Evolutionary conservation across 2,888 invertebrate species (phyloP), one percentile per base, ranked within the genome.

Genomic region (Aphelenchoides bicaudatus): DNA sequence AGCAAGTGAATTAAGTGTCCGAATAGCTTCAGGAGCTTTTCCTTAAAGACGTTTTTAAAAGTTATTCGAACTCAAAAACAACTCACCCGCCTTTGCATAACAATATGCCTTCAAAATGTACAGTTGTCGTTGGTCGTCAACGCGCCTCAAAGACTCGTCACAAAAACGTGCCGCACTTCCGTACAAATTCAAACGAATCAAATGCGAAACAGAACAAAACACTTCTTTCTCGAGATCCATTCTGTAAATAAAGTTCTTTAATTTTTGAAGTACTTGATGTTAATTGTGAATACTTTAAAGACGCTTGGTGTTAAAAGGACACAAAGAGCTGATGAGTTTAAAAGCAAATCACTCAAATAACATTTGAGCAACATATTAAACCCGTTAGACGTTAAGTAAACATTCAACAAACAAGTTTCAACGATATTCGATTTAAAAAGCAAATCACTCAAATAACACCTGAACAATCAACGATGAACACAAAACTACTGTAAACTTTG

Each of bases 21-120:
- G 67, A 16, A 74, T 67, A 1, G 72, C 72, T 31, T 74, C 74
- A 2, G 74, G 57, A 1, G 68, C 48, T 57, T 68, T 70, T 1
- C 73, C 73, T 71, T 23, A 54, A 67, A 39, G 16, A 21, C 6
- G 30, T 31, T 10, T 16, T 23, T 6, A 43, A 43, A 4, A 28
- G 6, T 49, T 16, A 5, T n/a, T 8, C 8, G 5, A 39, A 5
- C 30, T 8, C 39, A 39, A 6, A 13, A 6, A 8, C 39, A 5
- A 5, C 30, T 29, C n/a, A 68, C 67, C 71, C 2, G 59, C 28
- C 31, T 68, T 71, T 2, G 55, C 27, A 30, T 61, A 39, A 13
- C 71, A 72, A 54, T 60, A 68, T 0, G 68, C 57, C 31, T 60
- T 72, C 50, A 72, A 39, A 21, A 70, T 28, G 25, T 51, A 21